Conservation (phyloP, 2,888 invertebrate genomes). For the Zaprionus obscuricornis region DNA sequence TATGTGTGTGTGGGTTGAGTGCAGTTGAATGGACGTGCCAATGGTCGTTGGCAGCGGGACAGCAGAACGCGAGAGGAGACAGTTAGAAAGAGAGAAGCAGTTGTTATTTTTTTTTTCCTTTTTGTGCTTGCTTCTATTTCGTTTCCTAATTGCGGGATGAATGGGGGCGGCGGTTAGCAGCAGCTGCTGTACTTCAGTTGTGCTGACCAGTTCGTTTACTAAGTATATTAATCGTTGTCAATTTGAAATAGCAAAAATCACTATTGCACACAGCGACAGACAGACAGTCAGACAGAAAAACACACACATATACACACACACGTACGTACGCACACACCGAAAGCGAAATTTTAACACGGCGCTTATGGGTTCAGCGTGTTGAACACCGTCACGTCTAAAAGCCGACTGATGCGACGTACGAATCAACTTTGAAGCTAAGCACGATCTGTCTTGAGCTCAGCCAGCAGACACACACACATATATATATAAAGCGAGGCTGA, state of each 20-base stretch:
- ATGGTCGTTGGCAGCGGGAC: constrained; percentile 40
- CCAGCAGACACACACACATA: no score
- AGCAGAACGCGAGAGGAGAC: constrained; percentile 10
- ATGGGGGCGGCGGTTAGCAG: constrained; percentile 26
- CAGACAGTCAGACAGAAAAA: no score
- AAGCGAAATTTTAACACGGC: constrained; percentile 12
- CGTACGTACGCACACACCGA: constrained; percentile 13
- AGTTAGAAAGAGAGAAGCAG: background rate
- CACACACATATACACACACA: constrained; percentile 38
- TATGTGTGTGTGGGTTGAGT: constrained; percentile 61
- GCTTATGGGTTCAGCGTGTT: constrained; percentile 51
- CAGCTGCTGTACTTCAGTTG: constrained; percentile 44
- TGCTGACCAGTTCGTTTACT: constrained; percentile 71
- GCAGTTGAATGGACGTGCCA: constrained; percentile 66
- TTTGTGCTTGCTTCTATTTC: constrained; percentile 13
- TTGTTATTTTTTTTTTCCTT: constrained; percentile 1
- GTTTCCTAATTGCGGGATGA: constrained; percentile 42
- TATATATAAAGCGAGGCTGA: no score
- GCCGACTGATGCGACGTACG: constrained; percentile 57
- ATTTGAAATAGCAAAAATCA: constrained; percentile 31
- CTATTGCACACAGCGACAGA: no score
- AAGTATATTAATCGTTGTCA: constrained; percentile 42
- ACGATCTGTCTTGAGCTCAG: constrained; percentile 42
- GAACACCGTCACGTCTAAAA: constrained; percentile 70
- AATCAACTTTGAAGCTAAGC: constrained; percentile 22